These are phyloP conservation scores for Acrocera orbiculus DNA, from an alignment of 2,888 invertebrate species.

Conservation along the genomic window DNA sequence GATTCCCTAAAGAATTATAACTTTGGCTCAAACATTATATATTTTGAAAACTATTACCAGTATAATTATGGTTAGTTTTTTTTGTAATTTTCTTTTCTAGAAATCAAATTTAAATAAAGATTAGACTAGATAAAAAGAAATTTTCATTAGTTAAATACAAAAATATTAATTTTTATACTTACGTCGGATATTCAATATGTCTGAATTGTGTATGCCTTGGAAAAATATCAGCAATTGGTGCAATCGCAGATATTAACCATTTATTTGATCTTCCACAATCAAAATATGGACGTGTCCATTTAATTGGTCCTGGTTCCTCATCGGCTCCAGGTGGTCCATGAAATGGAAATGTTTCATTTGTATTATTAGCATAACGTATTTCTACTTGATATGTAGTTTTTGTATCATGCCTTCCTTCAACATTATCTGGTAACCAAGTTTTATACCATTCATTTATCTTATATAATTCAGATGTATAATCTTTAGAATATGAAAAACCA, in stretches of 20 bases:
- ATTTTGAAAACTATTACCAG: too few species aligned
- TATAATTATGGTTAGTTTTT: too few species aligned
- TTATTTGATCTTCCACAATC: constrained; percentile 91
- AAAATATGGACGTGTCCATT: constrained; percentile 88
- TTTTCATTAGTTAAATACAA: too few species aligned
- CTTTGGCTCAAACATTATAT: too few species aligned
- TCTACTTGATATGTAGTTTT: constrained; percentile 88
- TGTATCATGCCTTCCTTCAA: constrained; percentile 66
- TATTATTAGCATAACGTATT: constrained; percentile 84
- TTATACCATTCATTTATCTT: constrained; percentile 89
- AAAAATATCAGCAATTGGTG: constrained; percentile 89
- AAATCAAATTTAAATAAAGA: too few species aligned
- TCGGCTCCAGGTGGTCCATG: constrained; percentile 85
- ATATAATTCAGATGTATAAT: constrained; percentile 82
- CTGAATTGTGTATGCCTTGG: constrained; percentile 84
- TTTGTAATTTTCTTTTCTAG: too few species aligned
- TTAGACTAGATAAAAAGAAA: too few species aligned
- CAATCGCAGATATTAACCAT: constrained; percentile 87
- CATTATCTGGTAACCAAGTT: constrained; percentile 77
- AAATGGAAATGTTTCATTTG: constrained; percentile 91
- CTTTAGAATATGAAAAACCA: constrained; percentile 57
- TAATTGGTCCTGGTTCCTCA: constrained; percentile 80
- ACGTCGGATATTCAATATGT: constrained; percentile 88
- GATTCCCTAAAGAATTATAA: too few species aligned
- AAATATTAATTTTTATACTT: constrained; percentile 28